These are phyloP conservation scores for Hyppa rectilinea DNA, from an alignment of 2,888 invertebrate genomes.

Conservation along the genomic window DNA sequence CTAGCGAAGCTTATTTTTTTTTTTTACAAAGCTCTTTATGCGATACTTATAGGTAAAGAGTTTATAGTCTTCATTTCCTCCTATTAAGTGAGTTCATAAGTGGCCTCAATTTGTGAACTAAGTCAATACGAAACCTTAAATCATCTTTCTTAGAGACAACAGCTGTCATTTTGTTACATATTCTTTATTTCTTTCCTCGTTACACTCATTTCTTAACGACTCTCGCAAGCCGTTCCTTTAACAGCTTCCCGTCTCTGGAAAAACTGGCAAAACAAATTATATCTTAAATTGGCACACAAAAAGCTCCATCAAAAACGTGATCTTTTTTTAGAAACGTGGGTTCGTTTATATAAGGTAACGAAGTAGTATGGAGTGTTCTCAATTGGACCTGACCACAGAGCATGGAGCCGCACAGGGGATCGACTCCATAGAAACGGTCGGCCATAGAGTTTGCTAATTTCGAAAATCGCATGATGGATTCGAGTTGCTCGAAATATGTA, in stretches of 20 bases:
- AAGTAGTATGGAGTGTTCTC: constrained; percentile 39
- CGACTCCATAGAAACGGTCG: no score
- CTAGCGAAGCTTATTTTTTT: constrained; percentile 8
- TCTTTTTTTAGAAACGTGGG: constrained; percentile 33
- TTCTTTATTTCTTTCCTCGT: constrained; percentile 5
- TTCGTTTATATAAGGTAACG: constrained; percentile 39
- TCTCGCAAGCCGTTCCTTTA: constrained; percentile 14
- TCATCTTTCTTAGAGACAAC: neutral
- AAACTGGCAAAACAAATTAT: constrained; percentile 29
- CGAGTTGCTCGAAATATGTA: no score
- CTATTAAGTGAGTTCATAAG: neutral
- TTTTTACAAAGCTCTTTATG: neutral
- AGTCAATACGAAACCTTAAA: neutral
- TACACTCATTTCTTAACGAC: constrained; percentile 17
- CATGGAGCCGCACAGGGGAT: no score
- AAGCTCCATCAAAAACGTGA: constrained; percentile 27
- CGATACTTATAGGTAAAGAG: neutral
- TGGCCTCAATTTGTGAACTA: neutral
- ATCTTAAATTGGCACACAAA: constrained; percentile 26
- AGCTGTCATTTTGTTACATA: neutral
- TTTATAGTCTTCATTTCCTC: neutral
- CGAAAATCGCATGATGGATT: no score
- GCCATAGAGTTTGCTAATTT: no score
- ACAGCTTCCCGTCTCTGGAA: constrained; percentile 6
- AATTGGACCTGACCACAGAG: constrained; percentile 1